These are phyloP conservation scores for Atethmia centrago DNA, from an alignment of 2,888 invertebrate species.

Conservation along the genomic window DNA sequence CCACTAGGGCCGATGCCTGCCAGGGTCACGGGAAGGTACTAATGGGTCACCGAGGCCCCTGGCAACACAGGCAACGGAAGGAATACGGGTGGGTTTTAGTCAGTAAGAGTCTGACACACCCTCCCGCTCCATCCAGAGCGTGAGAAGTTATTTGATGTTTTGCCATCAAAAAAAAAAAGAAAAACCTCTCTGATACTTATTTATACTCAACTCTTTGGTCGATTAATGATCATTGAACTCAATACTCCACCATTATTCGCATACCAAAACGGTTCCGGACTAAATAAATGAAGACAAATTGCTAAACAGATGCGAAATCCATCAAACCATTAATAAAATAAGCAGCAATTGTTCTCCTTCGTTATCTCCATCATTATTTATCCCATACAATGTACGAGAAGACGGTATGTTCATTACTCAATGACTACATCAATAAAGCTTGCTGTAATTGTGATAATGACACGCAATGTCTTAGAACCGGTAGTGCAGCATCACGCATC, in stretches of 20 bases:
- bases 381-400: constrained; percentile 42
- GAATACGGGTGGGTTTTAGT: no score
- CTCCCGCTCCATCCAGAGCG: no score
- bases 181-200: background rate
- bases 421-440: constrained; percentile 57
- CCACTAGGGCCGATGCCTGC: no score
- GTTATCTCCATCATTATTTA: constrained; percentile 45
- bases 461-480: constrained; percentile 75
- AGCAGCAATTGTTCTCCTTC: constrained; percentile 39
- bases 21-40: no score
- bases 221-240: background rate
- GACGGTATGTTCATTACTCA: constrained; percentile 52
- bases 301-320: constrained; percentile 33
- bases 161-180: no score
- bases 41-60: no score
- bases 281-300: constrained; percentile 52
- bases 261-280: constrained; percentile 20
- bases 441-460: constrained; percentile 71
- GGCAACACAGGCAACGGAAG: no score
- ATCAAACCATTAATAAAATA: constrained; percentile 42
- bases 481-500: constrained; percentile 63
- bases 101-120: no score
- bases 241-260: constrained; percentile 18
- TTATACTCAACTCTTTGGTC: background rate
- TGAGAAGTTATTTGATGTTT: no score